A percentile compares a stretch with the other conserved stretches of the same genome.
Evolutionary conservation across 1,140 invertebrate genomes (phyloP).

Genomic region (Potamilus streckersoni): DNA sequence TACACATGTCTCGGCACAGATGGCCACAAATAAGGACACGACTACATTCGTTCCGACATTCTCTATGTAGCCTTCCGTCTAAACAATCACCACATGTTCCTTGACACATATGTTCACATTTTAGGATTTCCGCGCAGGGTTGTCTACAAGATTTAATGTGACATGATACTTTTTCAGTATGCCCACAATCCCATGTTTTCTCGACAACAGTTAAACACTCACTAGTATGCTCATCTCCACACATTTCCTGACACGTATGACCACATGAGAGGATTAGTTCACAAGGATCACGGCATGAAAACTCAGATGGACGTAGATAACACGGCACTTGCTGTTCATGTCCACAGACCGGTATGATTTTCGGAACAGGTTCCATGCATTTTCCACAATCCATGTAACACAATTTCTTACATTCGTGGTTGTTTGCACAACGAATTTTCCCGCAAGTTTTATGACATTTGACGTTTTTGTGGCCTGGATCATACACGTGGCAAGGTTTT

Average conservation of each 20-base stretch:
- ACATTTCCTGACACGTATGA: constrained; percentile 74
- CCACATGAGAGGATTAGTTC: constrained; percentile 65
- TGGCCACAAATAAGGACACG: constrained; percentile 65
- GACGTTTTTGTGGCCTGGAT: constrained; percentile 49
- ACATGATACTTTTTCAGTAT: constrained; percentile 47
- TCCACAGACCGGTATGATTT: constrained; percentile 31
- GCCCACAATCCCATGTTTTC: constrained; percentile 55
- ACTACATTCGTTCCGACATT: constrained; percentile 57
- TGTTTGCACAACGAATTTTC: constrained; percentile 17
- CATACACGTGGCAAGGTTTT: constrained; percentile 53
- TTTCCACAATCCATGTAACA: constrained; percentile 49
- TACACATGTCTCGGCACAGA: constrained; percentile 48
- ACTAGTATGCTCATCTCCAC: constrained; percentile 72
- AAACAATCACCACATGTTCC: constrained; percentile 68
- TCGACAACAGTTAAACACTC: constrained; percentile 24
- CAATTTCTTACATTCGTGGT: constrained; percentile 44
- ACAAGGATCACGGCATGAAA: constrained; percentile 40
- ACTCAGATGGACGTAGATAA: constrained; percentile 16
- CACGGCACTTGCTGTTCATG: constrained; percentile 34
- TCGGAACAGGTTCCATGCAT: constrained; percentile 34
- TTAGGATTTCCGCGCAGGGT: constrained; percentile 27
- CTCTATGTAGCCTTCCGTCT: constrained; percentile 74
- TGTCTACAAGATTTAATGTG: constrained; percentile 29
- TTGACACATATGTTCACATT: constrained; percentile 47
- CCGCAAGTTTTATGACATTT: constrained; percentile 59